Evolutionary conservation across 2,113 vertebrate species (phyloP), one percentile per base, ranked within the genome.

Genomic region (Alethe castanea): DNA sequence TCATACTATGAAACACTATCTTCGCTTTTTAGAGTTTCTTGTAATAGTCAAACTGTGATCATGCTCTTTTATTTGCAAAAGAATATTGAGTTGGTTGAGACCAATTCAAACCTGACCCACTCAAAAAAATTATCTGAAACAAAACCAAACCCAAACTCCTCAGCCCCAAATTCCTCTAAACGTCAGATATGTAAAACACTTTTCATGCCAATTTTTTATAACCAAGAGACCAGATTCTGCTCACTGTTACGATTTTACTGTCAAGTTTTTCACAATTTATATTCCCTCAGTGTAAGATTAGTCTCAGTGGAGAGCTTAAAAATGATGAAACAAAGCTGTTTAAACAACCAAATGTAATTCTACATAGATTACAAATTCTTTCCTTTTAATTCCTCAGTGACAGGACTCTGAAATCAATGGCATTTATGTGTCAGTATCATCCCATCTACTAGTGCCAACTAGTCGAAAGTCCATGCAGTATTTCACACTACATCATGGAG

Each of bases 221-320:
- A 81, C 8, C 9, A 65, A 61, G 36, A 77, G 50, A 91, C 9
- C 12, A 3, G 22, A 14, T 73, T 86, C 52, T 71, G 52, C 38
- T 83, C 20, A 35, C 74, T 80, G 28, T 35, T 69, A 61, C 0
- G 6, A 86, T 70, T 93, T 60, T 83, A 70, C 44, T 86, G 44
- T 78, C 29, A 54, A 86, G 52, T 88, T 95, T 86, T 86, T 83
- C 3, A 88, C 10, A 16, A 81, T 70, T 91, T 88, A 88, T 56
- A 84, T 70, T 83, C 50, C 52, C 67, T 84, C 83, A 47, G 6
- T 71, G 24, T 78, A 91, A 95, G 95, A 95, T 97, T 62, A 88
- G 24, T 71, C 80, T 92, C 76, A 81, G 67, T 52, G 35, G 47
- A 59, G 67, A 78, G 44, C 60, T 94, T 92, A 73, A 93, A 94